phyloP scores from a whole-genome alignment of 2,797 vertebrate species.

The Notamacropus eugenii region DNA sequence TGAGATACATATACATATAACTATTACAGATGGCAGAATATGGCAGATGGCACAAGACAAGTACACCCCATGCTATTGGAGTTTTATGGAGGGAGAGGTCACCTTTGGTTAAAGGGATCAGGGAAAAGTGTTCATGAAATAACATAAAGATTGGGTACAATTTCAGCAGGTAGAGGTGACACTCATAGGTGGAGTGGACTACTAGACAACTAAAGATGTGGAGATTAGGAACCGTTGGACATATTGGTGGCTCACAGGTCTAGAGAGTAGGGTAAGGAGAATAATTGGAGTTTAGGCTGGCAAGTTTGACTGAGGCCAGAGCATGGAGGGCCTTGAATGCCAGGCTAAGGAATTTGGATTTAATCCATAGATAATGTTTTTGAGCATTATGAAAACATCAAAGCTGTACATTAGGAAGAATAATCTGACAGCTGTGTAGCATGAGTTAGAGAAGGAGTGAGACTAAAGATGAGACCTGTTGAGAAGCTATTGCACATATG shows the following conservation, averaged over 20 bases:
- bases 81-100: neutral
- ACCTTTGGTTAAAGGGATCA: neutral
- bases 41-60: neutral
- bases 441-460: too few relatives aligned
- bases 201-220: neutral
- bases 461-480: too few relatives aligned
- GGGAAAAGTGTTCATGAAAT: neutral
- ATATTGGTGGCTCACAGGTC: neutral
- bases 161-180: neutral
- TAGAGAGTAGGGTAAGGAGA: neutral
- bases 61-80: neutral
- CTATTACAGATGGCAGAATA: neutral
- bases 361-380: neutral
- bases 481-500: too few relatives aligned
- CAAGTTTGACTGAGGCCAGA: neutral
- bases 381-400: too few relatives aligned
- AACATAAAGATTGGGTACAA: neutral
- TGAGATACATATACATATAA: neutral
- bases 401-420: too few relatives aligned
- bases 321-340: neutral
- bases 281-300: neutral
- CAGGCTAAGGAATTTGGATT: neutral
- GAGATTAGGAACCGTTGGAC: neutral
- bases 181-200: neutral
- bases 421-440: too few relatives aligned